Percentiles rank a stretch among this genome's conserved stretches.
Conservation (phyloP, 2,888 invertebrate genomes). For the Oscheius sp. region DNA sequence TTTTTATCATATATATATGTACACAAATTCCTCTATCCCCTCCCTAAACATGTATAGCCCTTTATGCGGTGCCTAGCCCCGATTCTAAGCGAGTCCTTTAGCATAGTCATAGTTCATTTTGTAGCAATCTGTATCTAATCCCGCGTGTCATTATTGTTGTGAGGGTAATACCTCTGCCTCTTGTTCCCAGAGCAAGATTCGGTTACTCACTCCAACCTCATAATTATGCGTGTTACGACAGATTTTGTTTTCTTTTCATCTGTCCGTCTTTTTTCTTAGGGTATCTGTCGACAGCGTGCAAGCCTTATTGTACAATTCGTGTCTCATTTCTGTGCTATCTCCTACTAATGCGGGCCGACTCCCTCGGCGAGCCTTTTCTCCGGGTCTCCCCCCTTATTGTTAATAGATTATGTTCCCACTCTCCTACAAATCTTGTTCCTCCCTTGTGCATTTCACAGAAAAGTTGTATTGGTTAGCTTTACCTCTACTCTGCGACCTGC, state of each 20-base stretch:
- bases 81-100: conserved; percentile 22
- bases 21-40: conserved; percentile 1
- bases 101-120: conserved; percentile 27
- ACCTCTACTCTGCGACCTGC: conserved; percentile 30
- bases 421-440: conserved; percentile 2
- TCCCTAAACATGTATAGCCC: conserved; percentile 4
- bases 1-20: conserved; percentile 20
- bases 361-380: conserved; percentile 6
- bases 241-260: not conserved
- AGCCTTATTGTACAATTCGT: conserved; percentile 33
- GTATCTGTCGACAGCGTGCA: conserved; percentile 35
- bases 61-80: conserved; percentile 10
- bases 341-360: conserved; percentile 32
- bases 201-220: conserved; percentile 31
- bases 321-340: conserved; percentile 32
- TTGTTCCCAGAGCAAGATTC: conserved; percentile 15
- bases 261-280: conserved; percentile 17
- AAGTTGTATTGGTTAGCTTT: conserved; percentile 34
- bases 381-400: conserved; percentile 17
- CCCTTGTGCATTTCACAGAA: conserved; percentile 33
- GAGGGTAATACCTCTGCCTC: conserved; percentile 19
- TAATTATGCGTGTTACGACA: conserved; percentile 31
- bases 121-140: conserved; percentile 31
- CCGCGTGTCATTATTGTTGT: conserved; percentile 31
- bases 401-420: conserved; percentile 4